A percentile compares a stretch with the other conserved stretches of the same genome.
These are phyloP conservation scores for Alexandromys fortis DNA, from an alignment of 2,113 vertebrate species.

Conservation along the genomic window DNA sequence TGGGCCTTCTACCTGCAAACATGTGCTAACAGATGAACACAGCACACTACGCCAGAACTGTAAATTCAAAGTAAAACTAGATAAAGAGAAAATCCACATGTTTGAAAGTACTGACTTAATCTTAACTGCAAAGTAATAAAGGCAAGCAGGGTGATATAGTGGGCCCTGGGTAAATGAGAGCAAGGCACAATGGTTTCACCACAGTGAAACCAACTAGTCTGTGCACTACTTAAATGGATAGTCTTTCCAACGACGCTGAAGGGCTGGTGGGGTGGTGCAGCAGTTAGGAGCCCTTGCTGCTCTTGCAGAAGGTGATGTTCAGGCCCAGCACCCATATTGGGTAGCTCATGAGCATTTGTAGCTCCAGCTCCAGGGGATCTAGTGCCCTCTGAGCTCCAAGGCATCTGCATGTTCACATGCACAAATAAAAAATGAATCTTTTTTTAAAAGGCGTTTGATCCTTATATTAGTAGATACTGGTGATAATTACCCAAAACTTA, in stretches of 20 bases:
- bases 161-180: not conserved
- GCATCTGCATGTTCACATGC: not conserved
- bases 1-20: not conserved
- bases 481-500: not conserved
- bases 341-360: not conserved
- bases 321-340: too few species aligned
- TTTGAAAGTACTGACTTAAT: not conserved
- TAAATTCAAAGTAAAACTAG: not conserved
- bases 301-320: not conserved
- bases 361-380: not conserved
- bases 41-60: not conserved
- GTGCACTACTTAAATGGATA: not conserved
- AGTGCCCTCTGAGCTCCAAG: not conserved
- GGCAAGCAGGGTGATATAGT: not conserved
- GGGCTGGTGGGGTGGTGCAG: not conserved
- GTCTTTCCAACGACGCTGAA: not conserved
- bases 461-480: not conserved
- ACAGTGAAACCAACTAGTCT: not conserved
- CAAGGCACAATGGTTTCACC: not conserved
- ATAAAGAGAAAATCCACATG: not conserved
- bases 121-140: slow-evolving; percentile 4
- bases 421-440: not conserved
- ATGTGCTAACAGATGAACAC: not conserved
- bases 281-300: not conserved
- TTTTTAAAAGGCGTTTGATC: not conserved